Conservation (phyloP, 92 coral and sea anemone species). For the Galaxea fascicularis region DNA sequence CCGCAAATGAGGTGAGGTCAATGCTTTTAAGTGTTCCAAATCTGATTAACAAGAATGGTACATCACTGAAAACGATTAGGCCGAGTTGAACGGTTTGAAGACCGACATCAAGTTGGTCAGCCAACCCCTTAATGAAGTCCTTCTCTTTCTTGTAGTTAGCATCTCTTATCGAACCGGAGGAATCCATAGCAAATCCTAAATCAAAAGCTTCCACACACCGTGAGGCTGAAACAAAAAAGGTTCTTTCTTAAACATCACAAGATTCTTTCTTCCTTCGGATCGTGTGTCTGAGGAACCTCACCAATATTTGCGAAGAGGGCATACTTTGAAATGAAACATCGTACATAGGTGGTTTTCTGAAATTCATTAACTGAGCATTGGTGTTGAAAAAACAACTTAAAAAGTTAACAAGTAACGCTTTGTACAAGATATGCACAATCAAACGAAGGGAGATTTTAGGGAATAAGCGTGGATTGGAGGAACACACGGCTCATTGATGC, state of each 20-base stretch:
- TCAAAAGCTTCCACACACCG: constrained; percentile 71
- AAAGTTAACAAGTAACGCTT: no score
- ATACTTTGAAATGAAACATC: no score
- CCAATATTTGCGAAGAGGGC: no score
- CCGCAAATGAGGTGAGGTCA: constrained; percentile 47
- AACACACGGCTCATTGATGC: no score
- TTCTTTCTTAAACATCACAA: background rate
- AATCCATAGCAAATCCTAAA: constrained; percentile 84
- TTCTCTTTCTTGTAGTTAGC: constrained; percentile 72
- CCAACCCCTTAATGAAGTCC: constrained; percentile 73
- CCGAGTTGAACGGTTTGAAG: constrained; percentile 63
- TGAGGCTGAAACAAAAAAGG: background rate
- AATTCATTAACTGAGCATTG: no score
- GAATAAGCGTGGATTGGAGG: no score
- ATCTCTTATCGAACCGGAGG: constrained; percentile 81
- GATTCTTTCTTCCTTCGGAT: no score
- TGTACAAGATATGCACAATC: no score
- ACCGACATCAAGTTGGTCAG: constrained; percentile 65
- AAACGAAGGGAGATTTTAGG: no score
- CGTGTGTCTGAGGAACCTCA: no score
- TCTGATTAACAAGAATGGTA: constrained; percentile 49
- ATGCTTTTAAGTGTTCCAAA: constrained; percentile 74
- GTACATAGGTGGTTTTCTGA: no score
- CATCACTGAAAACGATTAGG: constrained; percentile 74
- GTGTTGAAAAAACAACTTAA: no score